phyloP scores from a whole-genome alignment of 2,888 invertebrate species.

The Rhamnusium bicolor region DNA sequence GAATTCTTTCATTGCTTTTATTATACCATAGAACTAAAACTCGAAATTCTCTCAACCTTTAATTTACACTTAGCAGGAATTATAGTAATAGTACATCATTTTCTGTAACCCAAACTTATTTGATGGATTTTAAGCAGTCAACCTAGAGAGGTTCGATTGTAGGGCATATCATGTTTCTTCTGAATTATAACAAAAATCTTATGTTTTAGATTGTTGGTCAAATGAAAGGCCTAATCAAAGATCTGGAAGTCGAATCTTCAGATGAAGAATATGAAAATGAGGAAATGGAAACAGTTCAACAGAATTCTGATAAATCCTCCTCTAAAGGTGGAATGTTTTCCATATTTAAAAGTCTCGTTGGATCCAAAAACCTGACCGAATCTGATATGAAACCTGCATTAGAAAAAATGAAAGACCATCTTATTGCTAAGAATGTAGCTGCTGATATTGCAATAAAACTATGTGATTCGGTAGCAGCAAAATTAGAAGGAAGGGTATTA shows the following conservation, averaged over 20 bases:
- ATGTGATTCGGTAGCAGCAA: constrained; percentile 92
- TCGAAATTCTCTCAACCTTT: too few species aligned
- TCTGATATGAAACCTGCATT: constrained; percentile 89
- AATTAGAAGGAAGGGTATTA: constrained; percentile 92
- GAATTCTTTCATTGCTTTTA: too few species aligned
- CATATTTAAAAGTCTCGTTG: constrained; percentile 88
- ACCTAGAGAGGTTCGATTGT: too few species aligned
- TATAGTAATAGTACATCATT: too few species aligned
- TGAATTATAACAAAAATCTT: constrained; percentile 32
- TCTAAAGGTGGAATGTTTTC: constrained; percentile 82
- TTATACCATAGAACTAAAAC: too few species aligned
- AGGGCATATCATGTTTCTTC: too few species aligned
- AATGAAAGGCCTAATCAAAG: constrained; percentile 88
- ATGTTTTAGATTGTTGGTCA: constrained; percentile 81
- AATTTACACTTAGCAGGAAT: too few species aligned
- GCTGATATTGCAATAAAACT: constrained; percentile 94
- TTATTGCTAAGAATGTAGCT: constrained; percentile 98
- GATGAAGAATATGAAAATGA: constrained; percentile 79
- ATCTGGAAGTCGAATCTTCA: constrained; percentile 86
- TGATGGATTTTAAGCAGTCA: too few species aligned
- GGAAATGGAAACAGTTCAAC: constrained; percentile 70
- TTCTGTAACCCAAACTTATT: too few species aligned
- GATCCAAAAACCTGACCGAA: constrained; percentile 87
- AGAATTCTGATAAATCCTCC: constrained; percentile 30
- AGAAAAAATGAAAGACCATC: constrained; percentile 95